These are phyloP conservation scores for Schizopygopsis malacanthus DNA, from an alignment of 2,797 vertebrate species.

Conservation along the genomic window DNA sequence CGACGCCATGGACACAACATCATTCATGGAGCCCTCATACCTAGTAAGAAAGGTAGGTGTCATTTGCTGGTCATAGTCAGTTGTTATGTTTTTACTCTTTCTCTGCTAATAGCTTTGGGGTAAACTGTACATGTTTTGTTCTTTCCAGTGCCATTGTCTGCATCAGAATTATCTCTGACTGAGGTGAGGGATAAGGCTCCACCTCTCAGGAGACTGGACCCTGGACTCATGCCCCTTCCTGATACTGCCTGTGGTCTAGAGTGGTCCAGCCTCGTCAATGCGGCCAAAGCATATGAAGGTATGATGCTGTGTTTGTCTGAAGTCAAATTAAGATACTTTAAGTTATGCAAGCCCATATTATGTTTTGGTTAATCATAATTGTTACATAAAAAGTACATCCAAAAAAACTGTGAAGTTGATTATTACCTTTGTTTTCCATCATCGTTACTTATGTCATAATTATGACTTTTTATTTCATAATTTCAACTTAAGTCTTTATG, in stretches of 20 bases:
- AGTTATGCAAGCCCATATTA: not conserved
- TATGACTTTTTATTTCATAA: not conserved
- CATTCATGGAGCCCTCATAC: constrained; percentile 64
- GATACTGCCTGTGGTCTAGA: constrained; percentile 88
- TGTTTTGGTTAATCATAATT: not conserved
- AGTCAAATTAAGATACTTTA: not conserved
- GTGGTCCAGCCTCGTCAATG: constrained; percentile 92
- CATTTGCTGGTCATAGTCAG: not conserved
- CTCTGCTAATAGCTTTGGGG: not conserved
- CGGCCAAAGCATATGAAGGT: constrained; percentile 94
- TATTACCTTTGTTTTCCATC: not conserved
- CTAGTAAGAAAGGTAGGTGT: constrained; percentile 83
- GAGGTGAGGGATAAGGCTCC: constrained; percentile 84
- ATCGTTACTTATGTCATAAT: not conserved
- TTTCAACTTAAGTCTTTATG: not conserved
- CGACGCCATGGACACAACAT: constrained; percentile 79
- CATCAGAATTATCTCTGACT: constrained; percentile 86
- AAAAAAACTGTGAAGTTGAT: not conserved
- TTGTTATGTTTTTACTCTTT: not conserved
- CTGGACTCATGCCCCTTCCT: constrained; percentile 90
- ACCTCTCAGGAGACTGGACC: constrained; percentile 82
- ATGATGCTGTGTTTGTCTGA: constrained; percentile 38
- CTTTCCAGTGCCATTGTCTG: constrained; percentile 82
- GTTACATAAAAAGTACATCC: not conserved
- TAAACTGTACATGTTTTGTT: not conserved